Conservation (phyloP, 2,797 vertebrate species). For the Clarias laeviceps region DNA sequence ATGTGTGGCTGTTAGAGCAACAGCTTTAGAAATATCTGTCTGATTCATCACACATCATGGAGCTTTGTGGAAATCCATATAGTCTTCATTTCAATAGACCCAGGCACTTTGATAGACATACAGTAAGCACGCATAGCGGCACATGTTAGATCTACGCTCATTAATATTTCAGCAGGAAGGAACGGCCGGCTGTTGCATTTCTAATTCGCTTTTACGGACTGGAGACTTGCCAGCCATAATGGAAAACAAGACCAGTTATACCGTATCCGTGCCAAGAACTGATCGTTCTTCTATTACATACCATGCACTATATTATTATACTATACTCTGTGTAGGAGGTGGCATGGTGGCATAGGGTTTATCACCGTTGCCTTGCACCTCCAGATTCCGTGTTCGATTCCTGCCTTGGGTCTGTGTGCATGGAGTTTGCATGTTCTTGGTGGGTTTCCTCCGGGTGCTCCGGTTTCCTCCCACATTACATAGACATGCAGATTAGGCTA, state of each 20-base stretch:
- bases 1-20: not conserved
- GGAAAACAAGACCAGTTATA: not conserved
- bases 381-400: no score
- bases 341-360: no score
- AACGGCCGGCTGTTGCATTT: not conserved
- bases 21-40: not conserved
- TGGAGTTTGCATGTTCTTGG: no score
- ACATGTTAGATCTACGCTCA: not conserved
- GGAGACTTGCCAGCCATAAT: not conserved
- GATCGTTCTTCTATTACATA: not conserved
- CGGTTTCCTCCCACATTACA: not conserved
- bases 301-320: not conserved
- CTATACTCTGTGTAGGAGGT: not conserved
- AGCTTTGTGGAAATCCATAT: conserved; percentile 29
- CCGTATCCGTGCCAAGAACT: not conserved
- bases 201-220: not conserved
- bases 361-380: no score
- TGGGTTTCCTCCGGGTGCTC: no score
- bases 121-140: no score
- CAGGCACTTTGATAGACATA: not conserved
- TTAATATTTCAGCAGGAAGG: conserved; percentile 10
- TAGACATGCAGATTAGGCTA: no score
- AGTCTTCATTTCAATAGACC: conserved; percentile 20
- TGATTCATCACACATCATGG: not conserved
- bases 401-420: no score